Evolutionary conservation across 2,113 vertebrate genomes (phyloP), one percentile per base, ranked within the genome.

Genomic region (Gobiocypris rarus): DNA sequence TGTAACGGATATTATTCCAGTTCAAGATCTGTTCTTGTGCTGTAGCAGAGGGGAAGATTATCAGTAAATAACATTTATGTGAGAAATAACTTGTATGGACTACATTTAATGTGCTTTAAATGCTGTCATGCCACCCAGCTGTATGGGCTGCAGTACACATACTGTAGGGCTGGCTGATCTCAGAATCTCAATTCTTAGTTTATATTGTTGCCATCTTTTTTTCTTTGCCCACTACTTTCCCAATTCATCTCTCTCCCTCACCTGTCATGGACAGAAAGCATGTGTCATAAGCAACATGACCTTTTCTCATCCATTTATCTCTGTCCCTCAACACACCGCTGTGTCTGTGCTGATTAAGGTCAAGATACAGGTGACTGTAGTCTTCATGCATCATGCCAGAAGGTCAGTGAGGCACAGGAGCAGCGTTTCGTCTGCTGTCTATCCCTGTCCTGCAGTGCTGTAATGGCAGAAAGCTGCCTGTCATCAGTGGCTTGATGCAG

Each of bases 251-350:
- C 50, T 50, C 50, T 13, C 17, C 17, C 6, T 8, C 50, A 19
- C 17, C 17, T 54, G 15, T 52, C 59, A 3, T 83, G 54, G 38
- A 58, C 26, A 28, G 63, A 50, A 78, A 83, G 11, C 74, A 38
- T 78, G 75, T 78, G 56, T 8, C 34, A 78, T 59, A 58, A 3
- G 31, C 54, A 38, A 13, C 22, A 15, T 75, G 82, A 86, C 81
- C 81, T 81, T 75, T 74, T 86, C 69, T 22, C 41, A 74, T 80
- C 54, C 31, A 48, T 78, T 86, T 65, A 73, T 75, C 67, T 43
- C 14, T 48, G 48, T 63, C 31, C 54, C 61, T 52, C 54, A 52
- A 41, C 28, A 34, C 38, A 70, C 22, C 1, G 54, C 70, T 26
- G 34, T 50, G 81, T 61, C 70, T n/a, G 31, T 75, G 82, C 26